Evolutionary conservation across 2,113 vertebrate species (phyloP).

Genomic region (Petaurus breviceps): DNA sequence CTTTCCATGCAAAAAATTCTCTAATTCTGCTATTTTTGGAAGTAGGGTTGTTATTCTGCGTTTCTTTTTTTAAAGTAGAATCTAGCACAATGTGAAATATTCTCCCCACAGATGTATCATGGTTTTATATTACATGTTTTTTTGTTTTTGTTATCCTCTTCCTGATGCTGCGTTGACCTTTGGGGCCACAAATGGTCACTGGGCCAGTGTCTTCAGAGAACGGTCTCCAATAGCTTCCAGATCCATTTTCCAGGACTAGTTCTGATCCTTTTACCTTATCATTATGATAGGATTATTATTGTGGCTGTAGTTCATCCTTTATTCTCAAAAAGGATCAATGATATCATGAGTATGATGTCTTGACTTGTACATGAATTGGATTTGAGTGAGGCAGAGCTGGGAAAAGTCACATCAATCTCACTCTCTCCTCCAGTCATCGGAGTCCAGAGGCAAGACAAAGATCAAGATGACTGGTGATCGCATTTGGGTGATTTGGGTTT

Average conservation of each 20-base stretch:
- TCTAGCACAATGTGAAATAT: not conserved
- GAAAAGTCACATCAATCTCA: too few species aligned
- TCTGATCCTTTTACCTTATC: not conserved
- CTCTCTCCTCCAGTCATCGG: too few species aligned
- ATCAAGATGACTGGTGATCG: too few species aligned
- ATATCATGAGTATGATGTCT: too few species aligned
- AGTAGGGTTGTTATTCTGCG: not conserved
- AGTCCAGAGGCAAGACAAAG: too few species aligned
- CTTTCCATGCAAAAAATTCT: not conserved
- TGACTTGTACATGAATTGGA: too few species aligned
- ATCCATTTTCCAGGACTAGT: not conserved
- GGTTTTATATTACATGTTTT: not conserved
- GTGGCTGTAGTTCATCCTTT: too few species aligned
- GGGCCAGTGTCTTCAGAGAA: not conserved
- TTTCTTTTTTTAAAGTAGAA: conserved; percentile 8
- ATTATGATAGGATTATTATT: not conserved
- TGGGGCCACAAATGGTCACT: not conserved
- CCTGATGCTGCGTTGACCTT: not conserved
- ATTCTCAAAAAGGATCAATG: too few species aligned
- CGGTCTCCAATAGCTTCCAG: not conserved
- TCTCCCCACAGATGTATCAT: not conserved
- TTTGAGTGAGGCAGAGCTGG: too few species aligned
- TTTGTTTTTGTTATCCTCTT: not conserved
- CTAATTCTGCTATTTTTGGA: not conserved
- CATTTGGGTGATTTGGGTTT: too few species aligned